Base-by-base conservation (phyloP, 1,140 invertebrate species). In the Penaeus vannamei region DNA sequence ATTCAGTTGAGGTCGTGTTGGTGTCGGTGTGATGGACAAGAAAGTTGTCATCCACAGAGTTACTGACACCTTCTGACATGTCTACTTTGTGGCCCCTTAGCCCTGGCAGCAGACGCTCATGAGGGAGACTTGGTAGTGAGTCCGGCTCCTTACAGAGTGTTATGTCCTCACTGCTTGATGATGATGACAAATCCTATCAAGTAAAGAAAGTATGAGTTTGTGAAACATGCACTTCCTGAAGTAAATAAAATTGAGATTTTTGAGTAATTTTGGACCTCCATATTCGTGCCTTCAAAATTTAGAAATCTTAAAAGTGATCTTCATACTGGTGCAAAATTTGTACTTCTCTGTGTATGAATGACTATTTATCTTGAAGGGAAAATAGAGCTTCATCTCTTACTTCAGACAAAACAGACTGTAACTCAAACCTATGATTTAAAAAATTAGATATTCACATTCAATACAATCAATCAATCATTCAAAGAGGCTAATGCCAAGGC, bases 1-100 rank as follows among this genome's bases (percentile, higher is more conserved):
- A 91, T 60, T 92, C 91, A 12, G 91, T 91, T 23, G 89, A 91
- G 80, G 90, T 92, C 2, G 90, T 91, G 80, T 91, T 91, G 69
- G 90, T 92, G 79, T 90, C 87, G 26, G 89, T 81, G 91, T 90
- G 22, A 84, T 86, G 77, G 69, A 83, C 46, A 61, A 66, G 69
- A 77, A 60, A 29, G 59, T 76, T 53, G 69, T 84, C 59, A 19
- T 89, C 87, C 59, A 76, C 76, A 29, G 81, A 77, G 61, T 77
- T n/a, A 12, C 53, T 29, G 14, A 85, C n/a, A n/a, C 66, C 59
- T 8, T 84, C 87, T 22, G 59, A n/a, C 3, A 85, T 29, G 62
- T 84, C 53, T 61, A 77, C 62, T 69, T 76, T 61, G 81, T 87
- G 29, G 53, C 83, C 76, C 61, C 84, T 62, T 72, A 60, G 1